Evolutionary conservation across 2,888 invertebrate genomes (phyloP), one percentile per base, ranked within the genome.

Genomic region (Sphecodes monilicornis): DNA sequence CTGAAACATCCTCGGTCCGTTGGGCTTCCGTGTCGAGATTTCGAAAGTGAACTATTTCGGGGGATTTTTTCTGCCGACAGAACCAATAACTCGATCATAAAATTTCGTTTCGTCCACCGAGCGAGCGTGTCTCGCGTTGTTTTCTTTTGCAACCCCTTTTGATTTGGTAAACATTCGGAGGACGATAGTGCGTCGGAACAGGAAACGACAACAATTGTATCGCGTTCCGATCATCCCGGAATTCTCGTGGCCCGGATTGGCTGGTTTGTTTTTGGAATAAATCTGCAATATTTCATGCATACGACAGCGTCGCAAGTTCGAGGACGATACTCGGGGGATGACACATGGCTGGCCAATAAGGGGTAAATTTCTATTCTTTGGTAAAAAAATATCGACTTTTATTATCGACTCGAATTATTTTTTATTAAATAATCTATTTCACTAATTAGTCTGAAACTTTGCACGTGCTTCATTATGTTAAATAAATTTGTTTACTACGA

Each of bases 171-270:
- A 69, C 68, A 69, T n/a, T 41, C 41, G 41, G 16, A 13, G n/a
- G 8, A 16, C 16, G 11, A 43, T 39, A 39, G 32, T 11, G 36
- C 39, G 39, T n/a, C 68, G 46, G 32, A 36, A 68, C 68, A 68
- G 18, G n/a, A 68, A n/a, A 11, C 68, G 22, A 36, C 39, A 68
- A 68, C 68, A 68, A 68, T 39, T 68, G 39, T 22, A 68, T 68
- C n/a, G 39, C 11, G 68, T 68, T 68, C n/a, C 68, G 68, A 68
- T 68, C 68, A 68, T 68, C 39, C 68, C 36, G 10, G 22, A 68
- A 8, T 18, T 22, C 68, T 39, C 39, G 39, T 10, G 68, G 18
- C 68, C n/a, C 39, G 13, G 68, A 68, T 68, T 66, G 36, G n/a
- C 11, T 4, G 13, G 43, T 26, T 41, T 41, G 43, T 41, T 26